Base-by-base conservation (phyloP, 2,113 vertebrate species). In the Carassius carassius region DNA sequence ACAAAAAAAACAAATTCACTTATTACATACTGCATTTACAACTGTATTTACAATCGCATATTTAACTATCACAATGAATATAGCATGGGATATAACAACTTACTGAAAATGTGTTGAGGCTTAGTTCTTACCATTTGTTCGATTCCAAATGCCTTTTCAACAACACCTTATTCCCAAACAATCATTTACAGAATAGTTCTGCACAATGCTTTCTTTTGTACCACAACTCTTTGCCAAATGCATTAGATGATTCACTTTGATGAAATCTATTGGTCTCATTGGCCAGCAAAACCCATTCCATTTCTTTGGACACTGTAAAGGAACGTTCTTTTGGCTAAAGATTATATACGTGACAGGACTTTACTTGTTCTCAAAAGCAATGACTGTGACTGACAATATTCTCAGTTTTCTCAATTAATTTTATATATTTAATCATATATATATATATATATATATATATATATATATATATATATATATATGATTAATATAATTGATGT, bases 21-120 rank as follows among this genome's bases (percentile, higher is more conserved):
- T 90, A 86, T 90, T 93, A 94, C 91, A 92, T 88, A 90, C 91
- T 83, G 91, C 78, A 91, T 94, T 91, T 94, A 94, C 93, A 94
- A 91, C 92, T 91, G 84, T 93, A 93, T 94, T n/a, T 94, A 94
- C 93, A 94, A 84, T 91, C 91, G 92, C 88, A 93, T 94, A 91
- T 92, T 93, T 93, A 91, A 94, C 89, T 92, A 90, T 93, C 88
- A 94, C 91, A 93, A 92, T 89, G 88, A 63, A 90, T 92, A 89
- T 91, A 90, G 89, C 86, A 89, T 92, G 87, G 90, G 85, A 91
- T 90, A 88, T 88, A 90, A 25, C 89, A 90, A 74, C 44, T 51
- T 87, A 91, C 86, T 90, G 74, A 78, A 90, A 92, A 86, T 84
- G 86, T 60, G 85, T 84, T 76, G 67, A 89, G 91, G 88, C 83